These are phyloP conservation scores for Luscinia megarhynchos DNA, from an alignment of 2,797 vertebrate species.

Conservation along the genomic window DNA sequence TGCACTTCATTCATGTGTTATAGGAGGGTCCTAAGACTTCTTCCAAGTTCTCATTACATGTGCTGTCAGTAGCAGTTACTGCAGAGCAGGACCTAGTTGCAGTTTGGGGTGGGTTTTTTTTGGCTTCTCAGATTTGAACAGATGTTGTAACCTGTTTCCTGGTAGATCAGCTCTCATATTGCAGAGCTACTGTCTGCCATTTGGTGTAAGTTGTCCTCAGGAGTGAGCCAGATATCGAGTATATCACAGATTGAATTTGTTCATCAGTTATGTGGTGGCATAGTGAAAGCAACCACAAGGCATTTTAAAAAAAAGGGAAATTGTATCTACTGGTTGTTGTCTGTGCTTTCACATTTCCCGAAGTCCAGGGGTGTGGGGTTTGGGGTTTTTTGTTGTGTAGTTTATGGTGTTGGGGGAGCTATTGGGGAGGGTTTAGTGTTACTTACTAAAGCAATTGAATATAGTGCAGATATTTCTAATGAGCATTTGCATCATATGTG, in stretches of 20 bases:
- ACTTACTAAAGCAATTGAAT: neutral
- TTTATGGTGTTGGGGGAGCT: neutral
- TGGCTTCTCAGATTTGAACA: neutral
- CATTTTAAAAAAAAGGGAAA: neutral
- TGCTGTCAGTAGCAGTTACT: neutral
- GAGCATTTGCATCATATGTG: neutral
- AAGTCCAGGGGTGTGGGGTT: neutral
- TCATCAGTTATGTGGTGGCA: neutral
- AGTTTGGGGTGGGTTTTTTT: neutral
- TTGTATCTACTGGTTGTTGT: rapidly evolving
- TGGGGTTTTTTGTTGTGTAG: neutral
- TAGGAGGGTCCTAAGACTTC: neutral
- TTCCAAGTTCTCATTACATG: rapidly evolving
- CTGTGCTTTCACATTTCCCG: neutral
- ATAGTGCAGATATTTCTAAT: neutral
- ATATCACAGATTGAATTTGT: neutral
- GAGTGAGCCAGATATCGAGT: neutral
- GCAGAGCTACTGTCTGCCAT: neutral
- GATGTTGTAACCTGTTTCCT: neutral
- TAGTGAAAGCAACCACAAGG: neutral
- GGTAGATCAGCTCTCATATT: neutral
- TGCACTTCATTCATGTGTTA: neutral
- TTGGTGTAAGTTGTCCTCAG: neutral
- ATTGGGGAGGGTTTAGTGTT: neutral
- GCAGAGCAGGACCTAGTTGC: neutral